Evolutionary conservation across 2,113 vertebrate species (phyloP), one percentile per base, ranked within the genome.

Genomic region (Gymnobelideus leadbeateri): DNA sequence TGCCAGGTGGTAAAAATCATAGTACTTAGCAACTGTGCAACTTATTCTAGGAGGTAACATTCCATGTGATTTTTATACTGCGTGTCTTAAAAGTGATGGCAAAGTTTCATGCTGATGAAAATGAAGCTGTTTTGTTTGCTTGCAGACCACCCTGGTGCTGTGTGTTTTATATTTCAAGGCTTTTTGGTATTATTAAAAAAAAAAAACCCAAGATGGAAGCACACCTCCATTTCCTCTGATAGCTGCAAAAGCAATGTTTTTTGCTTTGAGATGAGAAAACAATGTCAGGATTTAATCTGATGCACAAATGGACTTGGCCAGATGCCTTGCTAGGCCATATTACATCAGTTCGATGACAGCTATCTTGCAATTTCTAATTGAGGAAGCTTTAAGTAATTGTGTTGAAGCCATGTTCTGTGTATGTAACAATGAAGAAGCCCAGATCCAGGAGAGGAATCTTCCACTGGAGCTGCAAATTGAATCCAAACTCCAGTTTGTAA

Each of bases 351-450:
- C 91, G 97, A 96, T 97, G 97, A 98, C 97, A 98, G 96, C 93
- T 96, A 92, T 96, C 96, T 97, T 97, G 96, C 96, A 95, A 95
- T 97, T 97, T 96, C 97, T 98, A 98, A 97, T 97, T 97, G 96
- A 97, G 90, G 46, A 93, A 95, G 89, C 92, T 96, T 97, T 97
- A 96, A 95, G 91, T 96, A 96, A 97, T 94, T 95, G 96, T 92
- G 92, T 93, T 77, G 97, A 96, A 97, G 91, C 95, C 94, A 54
- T 97, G 97, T 97, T 97, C 96, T 94, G 90, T 47, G 89, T 94
- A 94, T 97, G 91, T 3, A 91, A 46, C 46, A 43, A 49, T 53
- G 95, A 97, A 77, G 94, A 93, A 97, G 93, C 91, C 95, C 96
- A 94, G 94, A 95, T 28, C 93, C 89, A 49, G 19, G 84, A 90